Base-by-base conservation (phyloP, 2,113 vertebrate genomes). In the Engraulis encrasicolus region DNA sequence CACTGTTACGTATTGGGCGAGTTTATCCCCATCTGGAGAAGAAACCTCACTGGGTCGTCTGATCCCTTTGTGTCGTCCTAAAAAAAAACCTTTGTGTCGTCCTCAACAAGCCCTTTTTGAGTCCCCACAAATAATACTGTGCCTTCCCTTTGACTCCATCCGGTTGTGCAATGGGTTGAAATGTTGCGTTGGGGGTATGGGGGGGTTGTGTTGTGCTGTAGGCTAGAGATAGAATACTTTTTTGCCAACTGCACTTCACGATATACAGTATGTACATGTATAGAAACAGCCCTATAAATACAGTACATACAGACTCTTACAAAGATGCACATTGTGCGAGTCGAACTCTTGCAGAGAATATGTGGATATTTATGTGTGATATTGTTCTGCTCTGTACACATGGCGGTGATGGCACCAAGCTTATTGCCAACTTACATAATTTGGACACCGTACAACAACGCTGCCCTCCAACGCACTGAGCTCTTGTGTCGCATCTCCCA, bases 1-100 rank as follows among this genome's bases (percentile, higher is more conserved):
- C 23, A 23, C 23, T 66, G 58, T 66, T 66, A 66, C 31, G 23
- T 66, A n/a, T 66, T n/a, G 58, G 58, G 58, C 6, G 23, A 66
- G 7, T 66, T 66, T 66, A 66, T 66, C 58, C 58, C n/a, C 58
- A 66, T 66, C 58, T 66, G 58, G 58, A 66, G 2, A 66, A 31
- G n/a, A n/a, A n/a, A n/a, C 27, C 58, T 27, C 58, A 66, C 58
- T 12, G 27, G 12, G 58, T 27, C n/a, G 7, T 66, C 23, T 66
- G 58, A 3, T 66, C 23, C 27, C 14, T 27, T 66, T 15, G 18
- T 31, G 23, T 66, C 58, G 27, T 66, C 31, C 23, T 11, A 7
- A 66, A n/a, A n/a, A n/a, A n/a, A n/a, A n/a, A n/a, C 27, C 14
- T 27, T 66, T 15, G 18, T 31, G 23, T 66, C 58, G 27, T 66